Base-by-base conservation (phyloP, 2,888 invertebrate genomes). In the Acleris sparsana region DNA sequence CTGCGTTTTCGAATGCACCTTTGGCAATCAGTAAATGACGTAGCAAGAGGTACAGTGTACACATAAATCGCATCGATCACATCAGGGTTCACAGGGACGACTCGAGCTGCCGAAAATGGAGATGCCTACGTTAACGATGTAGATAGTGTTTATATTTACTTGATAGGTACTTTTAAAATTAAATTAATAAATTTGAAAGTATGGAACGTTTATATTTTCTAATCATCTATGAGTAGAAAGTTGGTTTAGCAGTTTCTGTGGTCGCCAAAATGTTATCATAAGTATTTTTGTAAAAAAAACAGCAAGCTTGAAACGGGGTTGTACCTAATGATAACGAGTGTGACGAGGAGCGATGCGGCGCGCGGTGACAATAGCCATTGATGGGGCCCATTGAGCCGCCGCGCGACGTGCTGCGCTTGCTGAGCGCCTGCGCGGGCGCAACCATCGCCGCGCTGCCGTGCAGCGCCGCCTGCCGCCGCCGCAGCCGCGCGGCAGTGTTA, bases 331-430 rank as follows among this genome's bases (percentile, higher is more conserved):
- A 18, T 48, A 48, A 48, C 4, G 48, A 18, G n/a, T 48, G 29
- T 33, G 53, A 53, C 33, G 53, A n/a, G 53, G n/a, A 29, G 29
- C 56, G 51, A 52, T 51, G 20, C 39, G 20, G 49, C 48, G 33
- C 17, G 16, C 53, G 53, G 7, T 46, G 25, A n/a, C 57, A 17
- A 18, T 43, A n/a, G 11, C 17, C 53, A 53, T 33, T 53, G 53
- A 53, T 29, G 25, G 53, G 33, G 4, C 29, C 33, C 53, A 53
- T 53, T 53, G 29, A 53, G 53, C 33, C 29, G 53, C 53, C 39
- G 62, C 62, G 62, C 44, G 53, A 56, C 62, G 62, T 63, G 56
- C 49, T 56, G 56, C 39, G 62, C 62, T 17, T 63, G 43, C 56
- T 51, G 51, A 63, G 53, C 29, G 33, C 29, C 51, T 33, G 56